phyloP scores from a whole-genome alignment of 2,113 vertebrate genomes.

The Caloenas nicobarica region DNA sequence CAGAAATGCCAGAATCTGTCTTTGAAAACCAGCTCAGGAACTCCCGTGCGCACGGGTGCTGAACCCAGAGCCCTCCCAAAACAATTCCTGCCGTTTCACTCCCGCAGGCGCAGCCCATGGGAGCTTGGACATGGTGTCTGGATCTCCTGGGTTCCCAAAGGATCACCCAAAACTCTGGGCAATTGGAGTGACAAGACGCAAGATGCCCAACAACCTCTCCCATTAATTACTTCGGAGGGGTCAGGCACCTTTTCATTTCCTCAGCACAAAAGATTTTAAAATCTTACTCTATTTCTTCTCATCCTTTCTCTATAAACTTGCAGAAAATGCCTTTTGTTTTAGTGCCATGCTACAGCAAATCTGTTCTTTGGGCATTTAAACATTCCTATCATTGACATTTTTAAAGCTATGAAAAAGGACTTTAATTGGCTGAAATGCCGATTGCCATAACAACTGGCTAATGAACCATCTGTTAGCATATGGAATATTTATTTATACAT shows the following conservation, averaged over 20 bases:
- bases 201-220: background rate
- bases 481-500: slow-evolving; percentile 77
- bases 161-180: background rate
- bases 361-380: slow-evolving; percentile 20
- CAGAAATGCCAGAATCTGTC: background rate
- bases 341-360: background rate
- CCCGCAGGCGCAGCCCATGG: background rate
- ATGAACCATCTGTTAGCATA: slow-evolving; percentile 74
- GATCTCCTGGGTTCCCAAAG: rapidly evolving
- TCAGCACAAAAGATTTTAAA: background rate
- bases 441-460: slow-evolving; percentile 77
- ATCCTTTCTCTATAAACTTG: background rate
- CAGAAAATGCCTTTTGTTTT: background rate
- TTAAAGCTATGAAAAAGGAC: slow-evolving; percentile 56
- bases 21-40: background rate
- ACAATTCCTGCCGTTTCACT: background rate
- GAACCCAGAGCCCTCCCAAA: background rate
- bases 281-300: background rate
- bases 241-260: background rate
- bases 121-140: rapidly evolving
- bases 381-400: slow-evolving; percentile 55
- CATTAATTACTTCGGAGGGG: background rate
- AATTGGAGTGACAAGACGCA: background rate
- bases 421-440: slow-evolving; percentile 74
- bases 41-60: rapidly evolving